Conservation (phyloP, 2,113 vertebrate species). For the Phocoena phocoena region DNA sequence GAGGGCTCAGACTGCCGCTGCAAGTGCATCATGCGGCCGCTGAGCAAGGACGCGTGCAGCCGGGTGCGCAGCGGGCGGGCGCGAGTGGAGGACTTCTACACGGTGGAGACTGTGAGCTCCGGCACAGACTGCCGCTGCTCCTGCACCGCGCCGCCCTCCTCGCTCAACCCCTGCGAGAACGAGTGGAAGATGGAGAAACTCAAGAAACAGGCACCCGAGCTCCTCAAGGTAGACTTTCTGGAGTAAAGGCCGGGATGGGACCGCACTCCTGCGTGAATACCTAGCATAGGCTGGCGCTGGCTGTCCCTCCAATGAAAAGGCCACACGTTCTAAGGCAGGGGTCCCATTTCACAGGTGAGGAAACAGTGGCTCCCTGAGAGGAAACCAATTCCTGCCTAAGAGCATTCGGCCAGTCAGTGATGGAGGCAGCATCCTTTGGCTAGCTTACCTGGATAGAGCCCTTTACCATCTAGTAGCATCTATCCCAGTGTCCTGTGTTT, state of each 20-base stretch:
- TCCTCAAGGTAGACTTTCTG: conserved; percentile 89
- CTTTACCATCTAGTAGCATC: neutral
- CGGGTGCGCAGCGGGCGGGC: conserved; percentile 88
- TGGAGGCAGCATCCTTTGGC: neutral
- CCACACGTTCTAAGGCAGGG: accelerated
- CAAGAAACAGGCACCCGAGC: conserved; percentile 95
- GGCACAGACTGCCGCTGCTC: conserved; percentile 96
- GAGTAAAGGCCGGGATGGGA: neutral
- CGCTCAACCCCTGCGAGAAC: conserved; percentile 97
- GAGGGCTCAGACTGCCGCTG: conserved; percentile 98
- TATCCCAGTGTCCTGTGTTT: neutral
- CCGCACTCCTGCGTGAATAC: accelerated
- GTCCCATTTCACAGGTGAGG: neutral
- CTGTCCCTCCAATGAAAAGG: neutral
- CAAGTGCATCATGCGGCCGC: conserved; percentile 96
- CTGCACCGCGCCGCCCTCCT: conserved; percentile 94
- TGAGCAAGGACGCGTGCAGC: conserved; percentile 93
- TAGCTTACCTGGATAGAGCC: neutral
- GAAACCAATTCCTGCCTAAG: neutral
- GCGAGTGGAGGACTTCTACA: conserved; percentile 95
- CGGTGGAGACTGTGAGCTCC: conserved; percentile 96
- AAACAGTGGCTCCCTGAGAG: neutral
- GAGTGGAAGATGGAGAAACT: conserved; percentile 99
- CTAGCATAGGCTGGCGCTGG: neutral
- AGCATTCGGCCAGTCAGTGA: neutral